Base-by-base conservation (phyloP, 1,140 invertebrate species). In the Philotrypesis tridentata region DNA sequence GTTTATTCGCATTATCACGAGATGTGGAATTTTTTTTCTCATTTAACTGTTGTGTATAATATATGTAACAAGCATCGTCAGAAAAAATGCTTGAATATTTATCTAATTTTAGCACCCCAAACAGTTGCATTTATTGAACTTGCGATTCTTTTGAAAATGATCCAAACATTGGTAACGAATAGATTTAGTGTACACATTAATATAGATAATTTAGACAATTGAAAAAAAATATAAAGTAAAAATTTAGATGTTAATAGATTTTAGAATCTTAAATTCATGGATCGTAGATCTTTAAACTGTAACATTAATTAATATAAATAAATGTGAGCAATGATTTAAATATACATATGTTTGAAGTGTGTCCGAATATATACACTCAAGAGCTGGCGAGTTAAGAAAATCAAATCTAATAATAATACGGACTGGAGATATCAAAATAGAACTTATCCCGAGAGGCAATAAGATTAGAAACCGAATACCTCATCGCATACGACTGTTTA, bases 391-490 rank as follows among this genome's bases (percentile, higher is more conserved):
- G 70, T 23, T 43, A 29, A 60, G 25, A 63, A 61, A 43, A 75
- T 25, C 31, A 40, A 25, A 37, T 61, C 73, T 75, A 75, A 60
- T 63, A 63, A 63, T 75, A 75, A 55, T 7, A 63, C 73, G 17
- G 55, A 23, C 73, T 75, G 73, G 73, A 75, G 73, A 65, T 31
- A 63, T 75, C 4, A 63, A 75, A 75, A 75, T 75, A 75, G 73
- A 65, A 75, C 73, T 33, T 75, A 75, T 63, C 29, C 48, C 29
- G 60, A 75, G 60, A 75, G 55, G 73, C 73, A 75, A 75, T 63
- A 75, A 75, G 29, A 63, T 75, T 75, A 75, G 73, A 75, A 75
- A 63, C 48, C 40, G 60, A 63, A 75, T 75, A 63, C 73, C 48
- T 55, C 12, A n/a, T 33, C 33, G 7, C n/a, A 8, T 40, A 21